Evolutionary conservation across 1,140 invertebrate genomes (phyloP), one percentile per base, ranked within the genome.

Genomic region (Meloidogyne chitwoodi): DNA sequence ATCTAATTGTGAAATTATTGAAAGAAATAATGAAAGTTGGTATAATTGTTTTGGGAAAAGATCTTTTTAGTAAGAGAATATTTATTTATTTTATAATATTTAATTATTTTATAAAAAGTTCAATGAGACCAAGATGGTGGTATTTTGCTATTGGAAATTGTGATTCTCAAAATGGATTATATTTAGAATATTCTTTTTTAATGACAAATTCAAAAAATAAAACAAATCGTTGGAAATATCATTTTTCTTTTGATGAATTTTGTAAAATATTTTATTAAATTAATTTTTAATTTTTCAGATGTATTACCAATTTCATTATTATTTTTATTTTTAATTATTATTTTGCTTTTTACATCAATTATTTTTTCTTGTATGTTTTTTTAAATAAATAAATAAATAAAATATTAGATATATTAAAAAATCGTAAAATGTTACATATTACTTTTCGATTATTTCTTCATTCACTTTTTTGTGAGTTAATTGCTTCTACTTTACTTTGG

Each of bases 211-310:
- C 92, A 10, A 88, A 90, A 1, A 88, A 90, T 16, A 56, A 56
- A 56, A 91, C 91, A 0, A 91, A 92, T 85, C 91, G 92, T 79
- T 93, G 93, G 91, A 91, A 91, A 82, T 90, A 92, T 84, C 93
- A 95, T 86, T 94, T 94, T 86, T 94, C 93, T 0, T 93, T 93
- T 56, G 94, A 95, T 88, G 92, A 95, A 90, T 93, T 94, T 88
- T 94, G 93, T 93, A 91, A 92, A 92, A 66, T 14, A 6, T 29
- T 63, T 48, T 73, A 61, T 90, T 77, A 62, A 61, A 27, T 66
- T 24, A 31, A 3, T 68, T 62, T 10, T 62, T 38, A 24, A 14
- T 24, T 76, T 90, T 90, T 14, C 89, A 93, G 92, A 93, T 88
- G 92, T 93, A 77, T 88, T 93, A 5, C 92, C 92, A 48, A 90